phyloP scores from a whole-genome alignment of 64 coral and sea anemone species.

The Dendrophyllia cribrosa region DNA sequence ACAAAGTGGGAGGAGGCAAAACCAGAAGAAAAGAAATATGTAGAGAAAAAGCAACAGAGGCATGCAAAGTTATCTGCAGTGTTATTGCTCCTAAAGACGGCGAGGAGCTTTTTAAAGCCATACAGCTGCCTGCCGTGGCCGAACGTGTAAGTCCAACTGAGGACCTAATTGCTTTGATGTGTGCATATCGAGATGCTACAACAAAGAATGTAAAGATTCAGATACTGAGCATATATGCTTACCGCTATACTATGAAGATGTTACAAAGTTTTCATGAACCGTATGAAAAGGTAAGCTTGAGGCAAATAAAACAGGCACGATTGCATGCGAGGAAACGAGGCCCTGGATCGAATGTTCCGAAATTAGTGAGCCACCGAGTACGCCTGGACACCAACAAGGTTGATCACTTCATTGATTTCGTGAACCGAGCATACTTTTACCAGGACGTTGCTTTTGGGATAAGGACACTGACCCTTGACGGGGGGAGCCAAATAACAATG shows the following conservation, averaged over 20 bases:
- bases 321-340: conserved; percentile 6
- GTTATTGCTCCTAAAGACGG: conserved; percentile 22
- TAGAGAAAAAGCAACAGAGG: background rate
- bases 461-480: conserved; percentile 5
- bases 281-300: conserved; percentile 13
- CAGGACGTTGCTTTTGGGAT: conserved; percentile 22
- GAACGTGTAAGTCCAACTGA: background rate
- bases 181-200: conserved; percentile 14
- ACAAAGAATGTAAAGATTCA: conserved; percentile 52
- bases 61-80: conserved; percentile 20
- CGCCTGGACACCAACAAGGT: background rate
- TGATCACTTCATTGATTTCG: background rate
- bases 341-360: background rate
- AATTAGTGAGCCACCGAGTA: conserved; percentile 6
- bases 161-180: background rate
- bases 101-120: conserved; percentile 10
- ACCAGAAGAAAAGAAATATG: conserved; percentile 1
- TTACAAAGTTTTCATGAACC: conserved; percentile 17
- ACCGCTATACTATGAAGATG: background rate
- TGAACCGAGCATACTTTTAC: conserved; percentile 23
- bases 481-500: background rate
- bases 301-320: conserved; percentile 35
- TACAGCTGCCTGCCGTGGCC: too few relatives aligned
- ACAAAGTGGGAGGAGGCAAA: conserved; percentile 16
- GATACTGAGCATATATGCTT: conserved; percentile 25